These are phyloP conservation scores for Zootoca vivipara DNA, from an alignment of 2,113 vertebrate species.

Conservation along the genomic window DNA sequence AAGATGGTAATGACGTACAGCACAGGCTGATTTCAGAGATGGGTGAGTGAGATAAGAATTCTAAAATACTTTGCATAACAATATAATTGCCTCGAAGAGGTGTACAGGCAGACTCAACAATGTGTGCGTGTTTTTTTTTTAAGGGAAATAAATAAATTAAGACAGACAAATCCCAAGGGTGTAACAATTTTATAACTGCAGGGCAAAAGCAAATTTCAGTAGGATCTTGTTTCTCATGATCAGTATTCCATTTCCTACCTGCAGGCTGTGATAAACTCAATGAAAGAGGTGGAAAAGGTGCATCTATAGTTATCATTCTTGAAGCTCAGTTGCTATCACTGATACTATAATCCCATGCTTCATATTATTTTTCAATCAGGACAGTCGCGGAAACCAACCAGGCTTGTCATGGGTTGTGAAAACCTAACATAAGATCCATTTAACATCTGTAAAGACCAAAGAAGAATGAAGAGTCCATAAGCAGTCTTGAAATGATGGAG, in stretches of 20 bases:
- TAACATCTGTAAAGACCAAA: background rate
- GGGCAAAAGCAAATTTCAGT: background rate
- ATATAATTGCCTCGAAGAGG: constrained; percentile 5
- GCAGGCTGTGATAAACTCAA: constrained; percentile 24
- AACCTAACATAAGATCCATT: background rate
- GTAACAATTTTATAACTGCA: background rate
- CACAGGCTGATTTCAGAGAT: background rate
- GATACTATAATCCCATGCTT: background rate
- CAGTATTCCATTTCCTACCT: background rate
- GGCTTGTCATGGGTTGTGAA: background rate
- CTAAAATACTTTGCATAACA: constrained; percentile 22
- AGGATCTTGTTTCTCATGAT: constrained; percentile 20
- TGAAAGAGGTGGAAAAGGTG: constrained; percentile 20
- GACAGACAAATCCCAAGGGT: background rate
- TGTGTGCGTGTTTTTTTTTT: background rate
- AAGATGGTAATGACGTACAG: background rate
- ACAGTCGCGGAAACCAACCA: background rate
- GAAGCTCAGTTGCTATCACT: background rate
- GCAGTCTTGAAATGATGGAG: background rate
- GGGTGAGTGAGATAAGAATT: background rate
- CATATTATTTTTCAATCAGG: background rate
- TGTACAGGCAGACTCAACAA: background rate
- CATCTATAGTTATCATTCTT: background rate
- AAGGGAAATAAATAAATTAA: background rate
- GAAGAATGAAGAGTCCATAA: background rate